These are phyloP conservation scores for Ephestia elutella DNA, from an alignment of 1,140 invertebrate species.

Conservation along the genomic window DNA sequence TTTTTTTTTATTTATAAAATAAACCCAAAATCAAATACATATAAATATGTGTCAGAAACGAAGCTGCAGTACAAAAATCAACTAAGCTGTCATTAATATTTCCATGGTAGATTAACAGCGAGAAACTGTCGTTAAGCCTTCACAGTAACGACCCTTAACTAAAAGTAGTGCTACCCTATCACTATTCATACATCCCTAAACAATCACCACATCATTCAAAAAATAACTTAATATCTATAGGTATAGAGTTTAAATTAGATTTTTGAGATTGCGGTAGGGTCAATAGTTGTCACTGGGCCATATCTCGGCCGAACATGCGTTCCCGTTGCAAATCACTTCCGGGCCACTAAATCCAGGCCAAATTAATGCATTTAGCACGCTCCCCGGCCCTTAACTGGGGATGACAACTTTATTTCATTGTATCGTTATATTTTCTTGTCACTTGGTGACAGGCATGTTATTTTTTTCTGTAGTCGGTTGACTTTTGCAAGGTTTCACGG, in stretches of 20 bases:
- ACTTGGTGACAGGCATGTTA: conserved; percentile 37
- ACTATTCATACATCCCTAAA: conserved; percentile 38
- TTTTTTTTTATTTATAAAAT: too few species aligned
- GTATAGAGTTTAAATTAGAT: conserved; percentile 46
- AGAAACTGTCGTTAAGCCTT: conserved; percentile 41
- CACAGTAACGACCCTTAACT: conserved; percentile 43
- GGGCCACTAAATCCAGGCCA: conserved; percentile 71
- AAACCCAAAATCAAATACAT: neutral
- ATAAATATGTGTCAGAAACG: neutral
- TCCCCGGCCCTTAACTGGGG: conserved; percentile 51
- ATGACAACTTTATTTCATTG: conserved; percentile 73
- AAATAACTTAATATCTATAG: conserved; percentile 27
- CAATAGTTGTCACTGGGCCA: conserved; percentile 55
- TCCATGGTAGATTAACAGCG: conserved; percentile 13
- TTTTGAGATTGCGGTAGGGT: conserved; percentile 34
- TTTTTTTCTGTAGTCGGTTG: conserved; percentile 25
- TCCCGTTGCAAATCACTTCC: conserved; percentile 73
- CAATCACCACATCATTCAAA: conserved; percentile 23
- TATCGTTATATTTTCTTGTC: conserved; percentile 67
- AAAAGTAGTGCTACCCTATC: conserved; percentile 45
- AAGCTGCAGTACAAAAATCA: neutral
- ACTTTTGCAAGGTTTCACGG: conserved; percentile 15
- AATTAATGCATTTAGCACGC: conserved; percentile 73
- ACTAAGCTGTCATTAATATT: conserved; percentile 7
- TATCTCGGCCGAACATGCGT: conserved; percentile 53